Conservation (phyloP, 2,888 invertebrate species). For the Lasioglossum vierecki region DNA sequence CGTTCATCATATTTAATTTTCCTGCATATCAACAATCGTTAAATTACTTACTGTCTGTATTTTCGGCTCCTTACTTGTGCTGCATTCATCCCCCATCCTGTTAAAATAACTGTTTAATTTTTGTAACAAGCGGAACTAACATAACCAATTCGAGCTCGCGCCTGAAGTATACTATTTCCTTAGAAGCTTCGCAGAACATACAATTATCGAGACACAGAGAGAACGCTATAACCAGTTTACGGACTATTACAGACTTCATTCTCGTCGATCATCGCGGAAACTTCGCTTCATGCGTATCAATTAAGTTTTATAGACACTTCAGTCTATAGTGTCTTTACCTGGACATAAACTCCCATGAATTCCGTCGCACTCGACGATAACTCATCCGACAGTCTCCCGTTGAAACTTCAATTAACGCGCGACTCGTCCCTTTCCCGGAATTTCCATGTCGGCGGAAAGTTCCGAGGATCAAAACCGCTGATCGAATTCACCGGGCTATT, state of each 20-base stretch:
- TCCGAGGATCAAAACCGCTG: neutral
- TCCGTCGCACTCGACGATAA: neutral
- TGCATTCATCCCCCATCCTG: neutral
- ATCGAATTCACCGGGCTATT: constrained; percentile 28
- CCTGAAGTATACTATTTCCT: neutral
- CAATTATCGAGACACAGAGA: neutral
- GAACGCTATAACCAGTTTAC: neutral
- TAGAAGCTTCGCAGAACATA: neutral
- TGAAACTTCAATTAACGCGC: constrained; percentile 14
- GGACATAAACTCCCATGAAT: constrained; percentile 1
- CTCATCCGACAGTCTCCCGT: neutral
- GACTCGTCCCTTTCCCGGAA: neutral
- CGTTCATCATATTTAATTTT: no score
- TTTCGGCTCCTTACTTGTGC: neutral
- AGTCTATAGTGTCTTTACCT: neutral
- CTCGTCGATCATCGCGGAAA: neutral
- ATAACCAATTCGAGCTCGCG: neutral
- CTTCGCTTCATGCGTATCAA: neutral
- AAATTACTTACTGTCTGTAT: no score
- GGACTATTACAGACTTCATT: neutral
- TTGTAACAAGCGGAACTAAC: neutral
- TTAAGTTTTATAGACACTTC: neutral
- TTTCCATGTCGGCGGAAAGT: constrained; percentile 6
- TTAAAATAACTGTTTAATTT: neutral
- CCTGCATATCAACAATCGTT: no score